Conservation (phyloP, 1,140 invertebrate genomes). For the Pseudomyrmex flavicornis region DNA sequence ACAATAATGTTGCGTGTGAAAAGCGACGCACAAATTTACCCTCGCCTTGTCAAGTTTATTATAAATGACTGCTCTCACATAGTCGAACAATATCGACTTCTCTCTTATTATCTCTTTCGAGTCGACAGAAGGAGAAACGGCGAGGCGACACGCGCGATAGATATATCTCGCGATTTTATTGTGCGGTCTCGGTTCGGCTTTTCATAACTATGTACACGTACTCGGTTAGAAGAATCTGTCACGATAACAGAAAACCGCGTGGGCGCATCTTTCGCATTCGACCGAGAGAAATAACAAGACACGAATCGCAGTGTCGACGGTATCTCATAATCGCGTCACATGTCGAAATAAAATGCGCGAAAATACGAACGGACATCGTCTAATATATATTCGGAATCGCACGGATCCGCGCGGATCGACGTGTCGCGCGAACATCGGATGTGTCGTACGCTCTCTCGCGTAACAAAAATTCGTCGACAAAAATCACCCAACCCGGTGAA, state of each 20-base stretch:
- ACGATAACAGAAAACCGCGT: neutral
- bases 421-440: neutral
- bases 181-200: neutral
- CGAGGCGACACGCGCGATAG: neutral
- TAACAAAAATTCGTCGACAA: conserved; percentile 10
- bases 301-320: neutral
- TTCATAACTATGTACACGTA: neutral
- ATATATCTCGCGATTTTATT: conserved; percentile 36
- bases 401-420: neutral
- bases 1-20: too few relatives aligned
- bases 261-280: neutral
- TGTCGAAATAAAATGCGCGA: neutral
- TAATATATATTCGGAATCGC: conserved; percentile 36
- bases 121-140: conserved; percentile 35
- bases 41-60: neutral
- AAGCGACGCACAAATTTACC: too few relatives aligned
- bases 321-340: conserved; percentile 16
- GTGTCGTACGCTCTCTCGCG: neutral
- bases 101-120: conserved; percentile 35
- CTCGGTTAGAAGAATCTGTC: conserved; percentile 17
- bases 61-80: too few relatives aligned
- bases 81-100: neutral
- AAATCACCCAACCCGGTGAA: conserved; percentile 13
- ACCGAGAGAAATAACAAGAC: neutral
- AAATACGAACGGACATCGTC: conserved; percentile 29